Evolutionary conservation across 37 sponge, comb jelly and placozoan genomes (phyloP), one percentile per base, ranked within the genome.

Genomic region (Ianthella basta): DNA sequence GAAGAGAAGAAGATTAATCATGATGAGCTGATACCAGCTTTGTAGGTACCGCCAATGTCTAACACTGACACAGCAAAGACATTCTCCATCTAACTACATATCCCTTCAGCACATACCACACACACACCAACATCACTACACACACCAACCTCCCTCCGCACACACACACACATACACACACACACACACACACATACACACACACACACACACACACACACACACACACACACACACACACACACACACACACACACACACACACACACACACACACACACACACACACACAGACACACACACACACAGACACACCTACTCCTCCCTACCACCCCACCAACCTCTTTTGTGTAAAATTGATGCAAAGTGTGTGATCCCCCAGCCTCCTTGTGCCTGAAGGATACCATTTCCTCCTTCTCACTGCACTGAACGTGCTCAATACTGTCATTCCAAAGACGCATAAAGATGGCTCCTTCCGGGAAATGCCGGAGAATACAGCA

Each of bases 361-460:
- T 53, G 37, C 54, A 36, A 53, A 8, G 23, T 75, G 21, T 38
- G n/a, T 19, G n/a, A 19, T 1, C 78, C 78, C 37, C 40, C 40
- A 19, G 37, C 54, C 37, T 75, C 78, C 54, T 41, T 75, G 78
- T 75, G 78, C 2, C 12, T 13, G 53, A 75, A 36, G n/a, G 44
- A n/a, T 13, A 75, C 25, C 53, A 36, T 50, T 12, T 75, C 54
- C 21, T 75, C 24, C 40, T 75, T 23, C n/a, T 19, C 53, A 3
- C 44, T 40, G 78, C 44, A 38, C 21, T 38, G 20, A 23, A 75
- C 53, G 21, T 23, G 54, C 10, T 40, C 54, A 41, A 93, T 89
- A 1, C 54, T 30, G 78, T 93, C 93, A 80, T 75, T 83, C 93
- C 93, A 93, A 24, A 89, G 66, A 27, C 90, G 83, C 25, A 19